Evolutionary conservation across 2,888 invertebrate genomes (phyloP).

Genomic region (Volucella bombylans): DNA sequence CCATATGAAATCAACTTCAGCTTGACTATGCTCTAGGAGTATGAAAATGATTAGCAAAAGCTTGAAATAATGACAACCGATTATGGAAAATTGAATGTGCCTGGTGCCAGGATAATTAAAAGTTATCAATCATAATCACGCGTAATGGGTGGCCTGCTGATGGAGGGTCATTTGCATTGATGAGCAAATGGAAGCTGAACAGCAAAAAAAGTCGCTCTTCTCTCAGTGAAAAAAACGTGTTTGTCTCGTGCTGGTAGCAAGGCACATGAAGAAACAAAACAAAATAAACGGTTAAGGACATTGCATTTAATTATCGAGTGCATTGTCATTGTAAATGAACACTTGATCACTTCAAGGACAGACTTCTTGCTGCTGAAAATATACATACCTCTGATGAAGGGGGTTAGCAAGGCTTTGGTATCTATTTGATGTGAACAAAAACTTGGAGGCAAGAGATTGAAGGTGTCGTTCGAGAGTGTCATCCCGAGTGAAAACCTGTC

Average conservation of each 20-base stretch:
- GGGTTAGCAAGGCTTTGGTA: too few relatives aligned
- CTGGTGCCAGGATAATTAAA: slow-evolving; percentile 50
- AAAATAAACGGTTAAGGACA: slow-evolving; percentile 21
- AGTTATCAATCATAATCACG: slow-evolving; percentile 30
- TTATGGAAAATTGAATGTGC: slow-evolving; percentile 41
- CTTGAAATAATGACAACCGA: slow-evolving; percentile 17
- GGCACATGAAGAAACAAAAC: too few relatives aligned
- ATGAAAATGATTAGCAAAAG: slow-evolving; percentile 4
- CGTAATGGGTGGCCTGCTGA: slow-evolving; percentile 58
- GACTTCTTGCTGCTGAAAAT: background rate
- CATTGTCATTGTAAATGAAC: slow-evolving; percentile 30
- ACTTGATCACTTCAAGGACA: slow-evolving; percentile 4
- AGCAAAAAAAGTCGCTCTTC: background rate
- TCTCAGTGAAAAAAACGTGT: slow-evolving; percentile 1
- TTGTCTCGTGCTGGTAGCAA: slow-evolving; percentile 49
- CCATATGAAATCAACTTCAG: background rate
- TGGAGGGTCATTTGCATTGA: slow-evolving; percentile 28
- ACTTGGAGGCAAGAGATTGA: too few relatives aligned
- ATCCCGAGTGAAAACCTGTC: too few relatives aligned
- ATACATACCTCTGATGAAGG: too few relatives aligned
- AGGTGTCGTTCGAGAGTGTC: too few relatives aligned
- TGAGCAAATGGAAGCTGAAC: slow-evolving; percentile 12
- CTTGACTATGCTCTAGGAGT: background rate
- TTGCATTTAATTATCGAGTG: slow-evolving; percentile 33
- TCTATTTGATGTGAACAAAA: too few relatives aligned